A percentile compares a stretch with the other conserved stretches of the same genome.
Evolutionary conservation across 2,797 vertebrate genomes (phyloP).

Genomic region (Hybognathus amarus): DNA sequence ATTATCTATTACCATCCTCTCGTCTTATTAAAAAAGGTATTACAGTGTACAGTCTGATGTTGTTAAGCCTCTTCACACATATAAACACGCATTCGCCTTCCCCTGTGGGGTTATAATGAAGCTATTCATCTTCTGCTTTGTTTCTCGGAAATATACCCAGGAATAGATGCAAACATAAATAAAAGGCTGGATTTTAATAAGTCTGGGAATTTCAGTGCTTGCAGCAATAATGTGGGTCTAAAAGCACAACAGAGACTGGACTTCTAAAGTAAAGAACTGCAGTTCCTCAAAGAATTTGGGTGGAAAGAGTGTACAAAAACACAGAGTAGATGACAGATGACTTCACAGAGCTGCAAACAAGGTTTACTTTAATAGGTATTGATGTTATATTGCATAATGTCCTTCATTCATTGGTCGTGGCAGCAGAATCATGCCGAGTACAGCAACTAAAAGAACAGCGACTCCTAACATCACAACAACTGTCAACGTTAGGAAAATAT

Average conservation of each 20-base stretch:
- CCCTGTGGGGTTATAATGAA: constrained; percentile 37
- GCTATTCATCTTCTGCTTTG: constrained; percentile 40
- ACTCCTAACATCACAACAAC: background rate
- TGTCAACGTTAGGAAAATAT: background rate
- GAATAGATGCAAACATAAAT: constrained; percentile 31
- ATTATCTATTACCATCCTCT: constrained; percentile 7
- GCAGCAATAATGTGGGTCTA: background rate
- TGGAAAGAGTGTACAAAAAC: background rate
- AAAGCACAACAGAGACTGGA: constrained; percentile 1
- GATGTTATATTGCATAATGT: background rate
- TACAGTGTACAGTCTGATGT: constrained; percentile 10
- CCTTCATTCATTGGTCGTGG: background rate
- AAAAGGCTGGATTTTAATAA: constrained; percentile 45
- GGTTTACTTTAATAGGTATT: background rate
- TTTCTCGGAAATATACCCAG: constrained; percentile 8
- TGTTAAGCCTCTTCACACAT: constrained; percentile 19
- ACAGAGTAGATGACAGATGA: background rate
- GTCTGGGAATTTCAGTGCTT: constrained; percentile 25
- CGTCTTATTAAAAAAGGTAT: constrained; percentile 41
- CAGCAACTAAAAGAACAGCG: background rate
- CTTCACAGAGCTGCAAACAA: constrained; percentile 1
- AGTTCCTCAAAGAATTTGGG: constrained; percentile 5
- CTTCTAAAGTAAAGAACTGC: constrained; percentile 24
- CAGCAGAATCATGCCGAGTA: background rate
- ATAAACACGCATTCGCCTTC: constrained; percentile 16